Conservation (phyloP, 2,888 invertebrate species). For the Drosophila mimica region DNA sequence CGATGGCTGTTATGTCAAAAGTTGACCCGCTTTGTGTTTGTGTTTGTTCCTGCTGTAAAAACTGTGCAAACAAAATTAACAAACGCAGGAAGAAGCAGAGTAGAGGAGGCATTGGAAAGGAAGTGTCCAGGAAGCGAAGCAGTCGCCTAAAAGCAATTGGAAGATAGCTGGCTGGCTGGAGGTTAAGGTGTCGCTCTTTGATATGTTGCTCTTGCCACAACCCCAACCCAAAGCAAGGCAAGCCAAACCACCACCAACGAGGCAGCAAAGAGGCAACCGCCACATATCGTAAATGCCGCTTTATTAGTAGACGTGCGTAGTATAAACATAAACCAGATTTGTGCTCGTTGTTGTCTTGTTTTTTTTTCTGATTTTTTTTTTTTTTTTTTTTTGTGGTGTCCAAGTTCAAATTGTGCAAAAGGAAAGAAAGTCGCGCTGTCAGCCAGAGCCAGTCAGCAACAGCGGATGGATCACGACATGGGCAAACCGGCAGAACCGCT, state of each 20-base stretch:
- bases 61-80: constrained; percentile 60
- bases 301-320: constrained; percentile 59
- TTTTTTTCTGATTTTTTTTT: background rate
- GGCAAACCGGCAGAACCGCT: constrained; percentile 77
- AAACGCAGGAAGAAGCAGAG: constrained; percentile 13
- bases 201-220: constrained; percentile 12
- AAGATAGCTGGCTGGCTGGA: constrained; percentile 25
- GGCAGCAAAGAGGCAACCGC: constrained; percentile 20
- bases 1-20: constrained; percentile 16
- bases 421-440: constrained; percentile 64
- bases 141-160: constrained; percentile 49
- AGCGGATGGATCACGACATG: constrained; percentile 68
- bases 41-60: constrained; percentile 75
- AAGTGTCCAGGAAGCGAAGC: constrained; percentile 58
- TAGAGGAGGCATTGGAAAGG: constrained; percentile 33
- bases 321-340: constrained; percentile 73
- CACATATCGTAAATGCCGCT: constrained; percentile 55
- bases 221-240: background rate
- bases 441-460: constrained; percentile 16
- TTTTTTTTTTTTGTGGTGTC: constrained; percentile 55
- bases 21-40: constrained; percentile 55
- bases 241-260: constrained; percentile 16
- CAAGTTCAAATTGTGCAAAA: constrained; percentile 77
- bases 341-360: constrained; percentile 35
- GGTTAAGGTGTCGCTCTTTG: constrained; percentile 40